phyloP scores from a whole-genome alignment of 2,888 invertebrate species.

The Polydrusus tereticollis region DNA sequence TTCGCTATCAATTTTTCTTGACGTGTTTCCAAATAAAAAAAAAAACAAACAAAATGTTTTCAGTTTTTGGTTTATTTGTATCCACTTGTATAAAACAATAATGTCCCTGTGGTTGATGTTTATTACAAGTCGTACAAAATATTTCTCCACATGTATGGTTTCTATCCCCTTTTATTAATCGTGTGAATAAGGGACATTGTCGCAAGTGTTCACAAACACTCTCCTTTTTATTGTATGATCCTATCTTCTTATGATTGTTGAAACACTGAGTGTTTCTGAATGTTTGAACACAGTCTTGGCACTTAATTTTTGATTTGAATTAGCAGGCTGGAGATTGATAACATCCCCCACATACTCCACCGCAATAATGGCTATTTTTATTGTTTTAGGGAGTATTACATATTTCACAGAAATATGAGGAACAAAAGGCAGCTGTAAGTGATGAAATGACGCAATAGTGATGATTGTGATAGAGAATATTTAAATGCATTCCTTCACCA shows the following conservation, averaged over 20 bases:
- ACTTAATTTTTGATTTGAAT: conserved; percentile 25
- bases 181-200: conserved; percentile 21
- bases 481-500: not conserved
- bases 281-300: conserved; percentile 21
- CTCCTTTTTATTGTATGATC: not conserved
- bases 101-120: conserved; percentile 3
- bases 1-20: conserved; percentile 27
- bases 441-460: conserved; percentile 45
- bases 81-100: conserved; percentile 36
- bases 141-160: conserved; percentile 36
- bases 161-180: conserved; percentile 17
- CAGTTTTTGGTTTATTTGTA: conserved; percentile 24
- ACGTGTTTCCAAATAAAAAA: conserved; percentile 40
- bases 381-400: conserved; percentile 41
- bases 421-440: conserved; percentile 44
- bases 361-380: conserved; percentile 33
- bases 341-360: conserved; percentile 9
- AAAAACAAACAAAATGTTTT: conserved; percentile 32
- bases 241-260: conserved; percentile 6
- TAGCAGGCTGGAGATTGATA: conserved; percentile 8
- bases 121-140: conserved; percentile 31
- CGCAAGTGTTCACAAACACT: conserved; percentile 27
- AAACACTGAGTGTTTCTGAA: conserved; percentile 35
- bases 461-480: conserved; percentile 32
- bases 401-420: conserved; percentile 38